Base-by-base conservation (phyloP, 2,113 vertebrate species). In the Oncorhynchus masou region DNA sequence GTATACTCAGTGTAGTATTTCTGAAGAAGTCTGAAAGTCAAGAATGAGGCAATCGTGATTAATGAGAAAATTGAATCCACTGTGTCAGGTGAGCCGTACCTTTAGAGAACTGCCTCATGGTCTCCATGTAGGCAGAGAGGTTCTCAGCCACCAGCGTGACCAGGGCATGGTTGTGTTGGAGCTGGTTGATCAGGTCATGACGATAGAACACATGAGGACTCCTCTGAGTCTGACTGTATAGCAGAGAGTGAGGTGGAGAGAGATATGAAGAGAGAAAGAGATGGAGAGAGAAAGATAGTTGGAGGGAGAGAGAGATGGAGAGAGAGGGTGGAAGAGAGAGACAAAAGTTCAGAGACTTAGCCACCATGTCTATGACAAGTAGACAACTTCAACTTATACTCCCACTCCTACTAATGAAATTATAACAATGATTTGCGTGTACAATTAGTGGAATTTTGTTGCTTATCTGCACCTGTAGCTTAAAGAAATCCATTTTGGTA, bases 181-280 rank as follows among this genome's bases (percentile, higher is more conserved):
- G 94, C 88, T 99, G 98, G 95, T 99, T 99, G 88, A 99, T 99
- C 93, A 99, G 95, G 82, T 99, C 98, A 87, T 99, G 98, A 51
- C 98, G 97, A 86, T 99, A 99, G 92, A 99, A 99, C 66, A 99
- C 97, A 70, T 99, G 98, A 39, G 98, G 97, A 89, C 96, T 99
- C 90, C 97, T 91, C 91, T 99, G 97, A 51, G 97, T 98, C 94
- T 99, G 98, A 94, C 98, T 99, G 89, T 62, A 62, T 15, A 5
- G 59, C 70, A 79, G 77, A 81, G 15, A 75, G n/a, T 82, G 69
- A 68, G 59, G 64, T 15, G 29, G 45, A 27, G 29, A 54, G 51
- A 16, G 51, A 19, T 11, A 76, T 62, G 76, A 9, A 59, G 31
- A 22, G 15, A 22, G 65, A 83, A 29, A 82, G 60, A 65, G 59